These are phyloP conservation scores for Drosophila sp. DNA, from an alignment of 1,140 invertebrate species.

Conservation along the genomic window DNA sequence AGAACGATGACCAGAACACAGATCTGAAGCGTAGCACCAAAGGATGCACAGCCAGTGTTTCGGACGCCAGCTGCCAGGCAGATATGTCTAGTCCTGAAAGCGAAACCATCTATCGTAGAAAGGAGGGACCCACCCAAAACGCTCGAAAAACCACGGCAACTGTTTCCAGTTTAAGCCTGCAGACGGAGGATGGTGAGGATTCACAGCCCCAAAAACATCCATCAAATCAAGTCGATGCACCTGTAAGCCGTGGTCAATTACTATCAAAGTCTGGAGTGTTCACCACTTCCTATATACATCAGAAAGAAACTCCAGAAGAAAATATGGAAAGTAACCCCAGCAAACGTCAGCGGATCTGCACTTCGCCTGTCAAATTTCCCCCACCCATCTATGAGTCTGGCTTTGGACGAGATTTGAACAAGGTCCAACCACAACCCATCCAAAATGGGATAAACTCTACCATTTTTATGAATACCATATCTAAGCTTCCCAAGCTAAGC, in stretches of 20 bases:
- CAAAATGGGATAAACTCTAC: not conserved
- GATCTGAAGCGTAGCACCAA: not conserved
- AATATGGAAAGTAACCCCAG: not conserved
- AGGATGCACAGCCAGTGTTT: not conserved
- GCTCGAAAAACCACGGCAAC: conserved; percentile 9
- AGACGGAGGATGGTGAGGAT: not conserved
- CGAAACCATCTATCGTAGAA: not conserved
- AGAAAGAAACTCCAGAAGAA: not conserved
- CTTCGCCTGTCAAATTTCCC: not conserved
- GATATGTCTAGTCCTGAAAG: not conserved
- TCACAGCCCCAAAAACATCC: not conserved
- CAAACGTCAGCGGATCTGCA: not conserved
- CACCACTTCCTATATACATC: not conserved
- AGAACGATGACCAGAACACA: not conserved
- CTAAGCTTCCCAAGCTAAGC: not conserved
- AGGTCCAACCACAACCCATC: not conserved
- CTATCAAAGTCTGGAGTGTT: not conserved
- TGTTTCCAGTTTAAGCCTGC: not conserved
- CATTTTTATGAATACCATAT: not conserved
- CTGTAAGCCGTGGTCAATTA: not conserved
- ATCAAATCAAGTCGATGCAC: not conserved
- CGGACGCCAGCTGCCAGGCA: not conserved
- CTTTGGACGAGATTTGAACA: not conserved
- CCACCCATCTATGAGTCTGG: conserved; percentile 3
- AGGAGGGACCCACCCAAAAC: not conserved